Percentiles rank a stretch among this genome's conserved stretches.
phyloP scores from a whole-genome alignment of 2,113 vertebrate species.

The Actenoides hombroni region DNA sequence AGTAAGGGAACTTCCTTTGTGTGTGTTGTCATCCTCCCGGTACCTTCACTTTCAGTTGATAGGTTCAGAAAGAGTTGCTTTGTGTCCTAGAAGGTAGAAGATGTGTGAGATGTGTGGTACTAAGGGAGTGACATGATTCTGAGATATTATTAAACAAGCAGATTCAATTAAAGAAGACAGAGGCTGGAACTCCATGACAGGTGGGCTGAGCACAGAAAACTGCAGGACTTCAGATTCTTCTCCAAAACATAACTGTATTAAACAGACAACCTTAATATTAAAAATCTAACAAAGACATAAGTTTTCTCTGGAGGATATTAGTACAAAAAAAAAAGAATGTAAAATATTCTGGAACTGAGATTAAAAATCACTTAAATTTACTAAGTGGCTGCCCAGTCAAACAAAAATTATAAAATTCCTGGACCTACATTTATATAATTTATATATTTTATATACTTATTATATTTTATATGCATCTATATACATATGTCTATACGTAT shows the following conservation, averaged over 20 bases:
- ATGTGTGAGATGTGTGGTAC: neutral
- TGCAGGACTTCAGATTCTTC: neutral
- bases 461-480: neutral
- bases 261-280: neutral
- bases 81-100: neutral
- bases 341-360: neutral
- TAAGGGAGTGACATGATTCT: neutral
- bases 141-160: neutral
- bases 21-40: no score
- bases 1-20: neutral
- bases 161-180: neutral
- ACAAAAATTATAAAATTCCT: neutral
- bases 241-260: neutral
- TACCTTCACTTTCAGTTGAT: neutral
- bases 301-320: neutral
- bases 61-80: neutral
- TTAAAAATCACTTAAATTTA: neutral
- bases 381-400: neutral
- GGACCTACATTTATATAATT: neutral
- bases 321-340: neutral
- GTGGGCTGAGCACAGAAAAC: neutral
- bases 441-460: neutral
- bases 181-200: neutral
- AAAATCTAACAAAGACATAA: neutral
- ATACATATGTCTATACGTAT: rapidly evolving